Conservation (phyloP, 2,797 vertebrate genomes). For the Hylomyscus alleni region DNA sequence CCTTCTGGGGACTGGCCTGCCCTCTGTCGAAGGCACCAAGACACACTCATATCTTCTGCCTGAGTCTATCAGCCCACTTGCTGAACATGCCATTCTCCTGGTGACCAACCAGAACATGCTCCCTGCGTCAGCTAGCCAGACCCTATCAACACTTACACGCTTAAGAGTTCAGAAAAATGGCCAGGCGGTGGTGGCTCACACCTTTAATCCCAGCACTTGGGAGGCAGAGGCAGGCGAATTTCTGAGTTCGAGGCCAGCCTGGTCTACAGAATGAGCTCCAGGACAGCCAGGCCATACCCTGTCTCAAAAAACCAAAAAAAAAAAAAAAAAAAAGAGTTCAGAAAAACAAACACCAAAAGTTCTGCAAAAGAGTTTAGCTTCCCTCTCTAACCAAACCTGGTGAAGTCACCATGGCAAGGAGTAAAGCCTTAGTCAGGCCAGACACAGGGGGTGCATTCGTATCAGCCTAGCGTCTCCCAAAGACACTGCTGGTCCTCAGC, state of each 20-base stretch:
- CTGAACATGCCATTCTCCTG: not conserved
- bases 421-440: not conserved
- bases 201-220: too few species aligned
- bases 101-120: not conserved
- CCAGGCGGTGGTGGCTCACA: too few species aligned
- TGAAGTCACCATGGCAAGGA: not conserved
- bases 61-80: not conserved
- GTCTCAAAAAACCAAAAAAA: too few species aligned
- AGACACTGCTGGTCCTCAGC: not conserved
- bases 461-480: not conserved
- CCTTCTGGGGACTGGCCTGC: not conserved
- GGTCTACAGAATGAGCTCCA: too few species aligned
- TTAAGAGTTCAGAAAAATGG: not conserved
- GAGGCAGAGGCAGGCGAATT: too few species aligned
- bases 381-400: not conserved
- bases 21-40: not conserved
- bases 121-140: not conserved
- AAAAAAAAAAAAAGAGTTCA: too few species aligned
- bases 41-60: not conserved
- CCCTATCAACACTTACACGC: too few species aligned
- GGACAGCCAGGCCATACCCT: too few species aligned
- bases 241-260: too few species aligned
- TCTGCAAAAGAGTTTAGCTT: not conserved
- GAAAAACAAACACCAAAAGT: not conserved
- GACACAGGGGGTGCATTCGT: too few species aligned